Conservation (phyloP, 1,140 invertebrate genomes). For the Oryzaephilus surinamensis region DNA sequence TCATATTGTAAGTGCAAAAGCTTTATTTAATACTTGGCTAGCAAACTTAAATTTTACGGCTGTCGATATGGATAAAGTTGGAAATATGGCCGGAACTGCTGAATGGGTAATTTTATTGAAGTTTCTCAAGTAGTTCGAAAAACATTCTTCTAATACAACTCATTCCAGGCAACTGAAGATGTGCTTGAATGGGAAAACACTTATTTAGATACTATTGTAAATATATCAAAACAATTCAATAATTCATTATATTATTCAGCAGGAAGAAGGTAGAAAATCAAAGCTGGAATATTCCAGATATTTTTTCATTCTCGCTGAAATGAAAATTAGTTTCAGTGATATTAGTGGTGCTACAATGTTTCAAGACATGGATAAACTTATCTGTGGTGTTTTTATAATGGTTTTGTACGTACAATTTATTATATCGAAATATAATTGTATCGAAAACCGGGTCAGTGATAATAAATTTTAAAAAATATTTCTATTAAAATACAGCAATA, state of each 20-base stretch:
- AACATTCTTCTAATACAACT: constrained; percentile 1
- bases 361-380: constrained; percentile 59
- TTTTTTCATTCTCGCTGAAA: no score
- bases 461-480: neutral
- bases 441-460: constrained; percentile 59
- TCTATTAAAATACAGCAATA: constrained; percentile 2
- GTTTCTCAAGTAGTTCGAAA: constrained; percentile 2
- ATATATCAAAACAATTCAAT: constrained; percentile 29
- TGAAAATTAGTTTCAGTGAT: constrained; percentile 57
- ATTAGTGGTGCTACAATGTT: constrained; percentile 56
- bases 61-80: constrained; percentile 50
- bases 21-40: constrained; percentile 52
- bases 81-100: constrained; percentile 59
- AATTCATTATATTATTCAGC: constrained; percentile 49
- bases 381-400: constrained; percentile 57
- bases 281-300: no score
- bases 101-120: constrained; percentile 46
- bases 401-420: constrained; percentile 62
- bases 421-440: constrained; percentile 61
- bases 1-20: constrained; percentile 50
- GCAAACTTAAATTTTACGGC: constrained; percentile 54
- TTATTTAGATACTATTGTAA: constrained; percentile 44
- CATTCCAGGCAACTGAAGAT: constrained; percentile 44
- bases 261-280: constrained; percentile 49
- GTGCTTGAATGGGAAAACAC: constrained; percentile 53